Percentiles rank a stretch among this genome's conserved stretches.
phyloP scores from a whole-genome alignment of 2,797 vertebrate genomes.

The Lophotriccus pileatus region DNA sequence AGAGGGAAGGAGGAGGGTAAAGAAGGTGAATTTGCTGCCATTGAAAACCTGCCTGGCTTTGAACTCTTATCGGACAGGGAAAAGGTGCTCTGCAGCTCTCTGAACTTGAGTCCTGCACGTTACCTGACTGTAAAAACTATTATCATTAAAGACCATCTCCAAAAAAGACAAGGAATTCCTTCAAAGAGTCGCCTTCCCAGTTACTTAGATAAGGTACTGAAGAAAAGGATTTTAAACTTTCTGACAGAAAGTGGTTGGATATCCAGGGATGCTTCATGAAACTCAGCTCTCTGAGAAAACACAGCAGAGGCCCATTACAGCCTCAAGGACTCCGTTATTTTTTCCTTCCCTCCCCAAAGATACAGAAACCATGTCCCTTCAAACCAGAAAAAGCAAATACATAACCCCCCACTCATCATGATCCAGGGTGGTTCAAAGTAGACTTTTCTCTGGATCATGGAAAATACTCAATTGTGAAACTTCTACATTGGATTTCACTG shows the following conservation, averaged over 20 bases:
- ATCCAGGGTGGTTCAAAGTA: background rate
- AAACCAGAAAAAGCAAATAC: background rate
- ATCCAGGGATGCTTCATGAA: conserved; percentile 89
- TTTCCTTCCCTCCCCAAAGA: background rate
- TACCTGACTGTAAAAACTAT: conserved; percentile 97
- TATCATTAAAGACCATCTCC: conserved; percentile 96
- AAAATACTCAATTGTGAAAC: background rate
- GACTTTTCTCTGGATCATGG: conserved; percentile 16
- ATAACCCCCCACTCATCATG: background rate
- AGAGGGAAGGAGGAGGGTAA: conserved; percentile 88
- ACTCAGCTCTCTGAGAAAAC: background rate
- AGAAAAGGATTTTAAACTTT: conserved; percentile 95
- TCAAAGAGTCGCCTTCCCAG: conserved; percentile 94
- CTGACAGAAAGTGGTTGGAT: conserved; percentile 99
- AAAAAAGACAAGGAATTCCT: conserved; percentile 94
- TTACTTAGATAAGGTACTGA: conserved; percentile 95
- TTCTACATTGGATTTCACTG: background rate
- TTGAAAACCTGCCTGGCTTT: conserved; percentile 92
- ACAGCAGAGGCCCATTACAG: background rate
- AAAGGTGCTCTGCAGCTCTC: conserved; percentile 92
- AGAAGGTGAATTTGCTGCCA: conserved; percentile 90
- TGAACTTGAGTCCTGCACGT: conserved; percentile 90
- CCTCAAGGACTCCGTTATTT: background rate
- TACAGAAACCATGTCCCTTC: conserved; percentile 24
- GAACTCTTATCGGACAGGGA: conserved; percentile 94